A percentile compares a stretch with the other conserved stretches of the same genome.
Conservation (phyloP, 2,888 invertebrate genomes). For the Bellardia pandia region DNA sequence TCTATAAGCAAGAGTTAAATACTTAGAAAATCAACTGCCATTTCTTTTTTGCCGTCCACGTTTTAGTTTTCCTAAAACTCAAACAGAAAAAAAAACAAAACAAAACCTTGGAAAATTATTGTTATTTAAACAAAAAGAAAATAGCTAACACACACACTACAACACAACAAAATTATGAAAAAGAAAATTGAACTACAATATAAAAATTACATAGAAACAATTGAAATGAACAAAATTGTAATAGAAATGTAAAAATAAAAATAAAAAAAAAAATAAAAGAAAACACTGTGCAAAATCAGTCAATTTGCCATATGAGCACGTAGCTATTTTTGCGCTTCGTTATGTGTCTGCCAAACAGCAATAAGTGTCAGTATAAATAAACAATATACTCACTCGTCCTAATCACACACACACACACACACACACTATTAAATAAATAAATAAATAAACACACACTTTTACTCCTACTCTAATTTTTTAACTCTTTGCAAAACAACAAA, state of each 20-base stretch:
- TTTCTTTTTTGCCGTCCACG: conserved; percentile 22
- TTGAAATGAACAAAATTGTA: conserved; percentile 32
- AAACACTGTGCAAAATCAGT: conserved; percentile 74
- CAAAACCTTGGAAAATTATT: conserved; percentile 41
- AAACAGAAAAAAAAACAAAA: background rate
- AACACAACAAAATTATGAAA: background rate
- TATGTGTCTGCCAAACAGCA: conserved; percentile 73
- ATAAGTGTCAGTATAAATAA: conserved; percentile 72
- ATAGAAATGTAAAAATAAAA: too few relatives aligned
- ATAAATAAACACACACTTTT: background rate
- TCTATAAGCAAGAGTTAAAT: conserved; percentile 19
- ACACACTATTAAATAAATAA: background rate
- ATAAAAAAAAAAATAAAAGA: conserved; percentile 37
- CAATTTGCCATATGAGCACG: conserved; percentile 76
- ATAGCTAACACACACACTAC: background rate
- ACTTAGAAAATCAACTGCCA: conserved; percentile 41
- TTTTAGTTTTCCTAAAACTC: background rate
- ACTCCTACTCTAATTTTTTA: background rate
- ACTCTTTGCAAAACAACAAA: background rate
- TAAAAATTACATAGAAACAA: conserved; percentile 16
- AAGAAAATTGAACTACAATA: background rate
- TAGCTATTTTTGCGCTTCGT: conserved; percentile 71
- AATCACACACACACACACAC: conserved; percentile 1
- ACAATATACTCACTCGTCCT: conserved; percentile 39
- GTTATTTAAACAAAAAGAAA: conserved; percentile 35